Evolutionary conservation across 2,888 invertebrate species (phyloP), one percentile per base, ranked within the genome.

Genomic region (Agonopterix arenella): DNA sequence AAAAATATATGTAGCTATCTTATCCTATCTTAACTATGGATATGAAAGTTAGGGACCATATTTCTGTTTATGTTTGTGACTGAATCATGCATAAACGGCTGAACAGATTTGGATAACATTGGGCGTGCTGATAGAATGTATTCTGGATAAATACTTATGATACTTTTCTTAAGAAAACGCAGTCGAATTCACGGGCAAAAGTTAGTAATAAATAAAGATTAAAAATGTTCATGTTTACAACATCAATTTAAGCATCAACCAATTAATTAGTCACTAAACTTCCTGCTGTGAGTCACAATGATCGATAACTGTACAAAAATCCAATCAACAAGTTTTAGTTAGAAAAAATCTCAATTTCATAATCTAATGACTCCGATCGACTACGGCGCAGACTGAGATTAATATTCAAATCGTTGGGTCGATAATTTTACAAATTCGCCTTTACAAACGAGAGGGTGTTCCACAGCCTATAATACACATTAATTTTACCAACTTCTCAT

Each of bases 351-450:
- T n/a, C n/a, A 9, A 40, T 42, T 46, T 42, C 36, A 46, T 46
- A 38, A 50, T 50, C 50, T 47, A 50, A 50, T 47, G 50, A 47
- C 38, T 38, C 18, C 41, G 44, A 44, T 50, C 47, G 65, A 62
- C 65, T 64, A 66, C 44, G 54, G 70, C 69, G 67, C 69, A 66
- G 65, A 61, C 46, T 58, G 73, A 70, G 81, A 82, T 83, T 83
- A 82, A 84, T 86, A 83, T 81, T 79, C 79, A 80, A 80, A 80
- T 79, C 71, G 76, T 62, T 73, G 73, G 62, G 60, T 71, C 77
- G 79, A 81, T 85, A 85, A 88, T 85, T 84, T 83, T 70, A 80
- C 79, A 83, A 86, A 86, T 84, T 86, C 76, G 71, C 78, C 59
- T 28, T 67, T 68, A 79, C 74, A 75, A 80, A 78, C 80, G 76